Conservation (phyloP, 1,140 invertebrate species). For the Linepithema humile region DNA sequence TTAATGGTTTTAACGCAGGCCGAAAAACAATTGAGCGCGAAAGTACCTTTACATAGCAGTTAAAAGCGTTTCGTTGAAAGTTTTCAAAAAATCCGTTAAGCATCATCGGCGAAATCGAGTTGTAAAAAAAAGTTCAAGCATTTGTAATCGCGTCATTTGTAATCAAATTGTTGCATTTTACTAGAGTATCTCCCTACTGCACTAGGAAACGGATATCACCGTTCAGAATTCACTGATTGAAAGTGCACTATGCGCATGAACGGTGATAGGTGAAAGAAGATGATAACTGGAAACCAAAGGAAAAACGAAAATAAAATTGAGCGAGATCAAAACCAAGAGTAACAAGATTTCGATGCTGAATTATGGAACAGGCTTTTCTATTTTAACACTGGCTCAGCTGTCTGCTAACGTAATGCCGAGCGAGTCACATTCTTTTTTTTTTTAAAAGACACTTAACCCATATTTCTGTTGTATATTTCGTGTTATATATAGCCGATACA, state of each 20-base stretch:
- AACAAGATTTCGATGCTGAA: conserved; percentile 35
- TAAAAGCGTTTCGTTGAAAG: background rate
- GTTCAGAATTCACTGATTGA: background rate
- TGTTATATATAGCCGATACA: background rate
- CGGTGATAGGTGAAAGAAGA: background rate
- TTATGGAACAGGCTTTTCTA: conserved; percentile 18
- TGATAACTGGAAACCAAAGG: conserved; percentile 15
- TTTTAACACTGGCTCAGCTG: conserved; percentile 28
- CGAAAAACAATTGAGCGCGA: background rate
- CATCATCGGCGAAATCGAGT: background rate
- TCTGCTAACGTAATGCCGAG: conserved; percentile 23
- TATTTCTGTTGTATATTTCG: background rate
- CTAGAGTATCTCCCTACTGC: background rate
- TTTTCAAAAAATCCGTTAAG: background rate
- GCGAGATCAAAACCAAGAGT: conserved; percentile 24
- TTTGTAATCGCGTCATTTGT: background rate
- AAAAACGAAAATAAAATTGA: conserved; percentile 50
- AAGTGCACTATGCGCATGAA: background rate
- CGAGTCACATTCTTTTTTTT: background rate
- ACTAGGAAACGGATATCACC: background rate
- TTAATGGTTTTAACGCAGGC: background rate
- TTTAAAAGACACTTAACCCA: conserved; percentile 13
- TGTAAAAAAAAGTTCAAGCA: background rate
- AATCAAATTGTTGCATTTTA: background rate
- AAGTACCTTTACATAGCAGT: background rate